A percentile compares a stretch with the other conserved stretches of the same genome.
These are phyloP conservation scores for Saccopteryx leptura DNA, from an alignment of 2,113 vertebrate genomes.

Conservation along the genomic window DNA sequence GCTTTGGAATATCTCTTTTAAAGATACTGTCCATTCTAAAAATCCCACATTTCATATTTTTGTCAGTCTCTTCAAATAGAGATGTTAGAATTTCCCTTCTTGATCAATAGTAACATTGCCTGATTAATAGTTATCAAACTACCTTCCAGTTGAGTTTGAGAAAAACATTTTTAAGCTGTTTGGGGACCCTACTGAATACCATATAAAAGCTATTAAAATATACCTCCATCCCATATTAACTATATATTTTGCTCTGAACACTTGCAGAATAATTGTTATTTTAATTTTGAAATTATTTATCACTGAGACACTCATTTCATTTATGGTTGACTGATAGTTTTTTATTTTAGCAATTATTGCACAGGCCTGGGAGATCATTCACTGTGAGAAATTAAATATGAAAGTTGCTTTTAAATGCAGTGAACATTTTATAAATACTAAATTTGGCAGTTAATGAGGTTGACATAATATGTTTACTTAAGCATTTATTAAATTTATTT, in stretches of 20 bases:
- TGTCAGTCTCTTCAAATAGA: background rate
- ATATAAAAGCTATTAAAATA: constrained; percentile 19
- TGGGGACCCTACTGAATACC: background rate
- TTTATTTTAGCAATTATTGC: constrained; percentile 56
- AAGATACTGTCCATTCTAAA: background rate
- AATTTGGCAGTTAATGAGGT: constrained; percentile 43
- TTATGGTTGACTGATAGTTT: constrained; percentile 46
- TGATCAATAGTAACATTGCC: background rate
- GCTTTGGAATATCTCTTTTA: background rate
- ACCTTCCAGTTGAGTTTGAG: background rate
- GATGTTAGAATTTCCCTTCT: background rate
- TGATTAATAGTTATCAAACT: background rate
- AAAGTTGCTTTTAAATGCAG: constrained; percentile 55
- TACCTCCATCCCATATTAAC: background rate
- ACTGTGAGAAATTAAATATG: constrained; percentile 37
- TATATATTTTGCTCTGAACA: background rate
- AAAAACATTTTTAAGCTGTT: background rate
- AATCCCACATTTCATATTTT: background rate
- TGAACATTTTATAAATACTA: constrained; percentile 53
- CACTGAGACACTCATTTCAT: constrained; percentile 46
- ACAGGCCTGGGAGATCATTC: constrained; percentile 44
- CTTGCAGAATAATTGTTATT: constrained; percentile 52
- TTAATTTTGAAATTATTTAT: constrained; percentile 53
- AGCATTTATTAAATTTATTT: constrained; percentile 25
- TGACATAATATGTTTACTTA: constrained; percentile 45